Evolutionary conservation across 2,888 invertebrate species (phyloP).

Genomic region (Patella caerulea): DNA sequence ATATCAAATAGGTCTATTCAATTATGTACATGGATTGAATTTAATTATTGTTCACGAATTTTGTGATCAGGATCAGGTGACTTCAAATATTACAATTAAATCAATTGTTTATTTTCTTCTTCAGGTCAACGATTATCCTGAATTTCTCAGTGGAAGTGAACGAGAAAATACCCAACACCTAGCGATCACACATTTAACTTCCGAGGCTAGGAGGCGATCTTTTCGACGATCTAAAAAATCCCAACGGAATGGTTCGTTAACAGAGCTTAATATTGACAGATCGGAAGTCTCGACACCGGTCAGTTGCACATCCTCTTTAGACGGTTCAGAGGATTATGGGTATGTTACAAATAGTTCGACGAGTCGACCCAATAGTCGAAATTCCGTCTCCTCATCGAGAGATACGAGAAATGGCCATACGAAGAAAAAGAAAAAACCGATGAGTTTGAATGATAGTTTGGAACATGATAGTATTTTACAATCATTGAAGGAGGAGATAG

Average conservation of each 20-base stretch:
- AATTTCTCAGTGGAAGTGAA: conserved; percentile 66
- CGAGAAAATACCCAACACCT: conserved; percentile 68
- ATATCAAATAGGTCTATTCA: too few species aligned
- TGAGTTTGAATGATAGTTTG: conserved; percentile 46
- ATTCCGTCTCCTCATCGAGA: conserved; percentile 44
- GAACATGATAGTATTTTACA: conserved; percentile 52
- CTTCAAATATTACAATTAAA: not conserved
- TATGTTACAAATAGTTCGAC: conserved; percentile 48
- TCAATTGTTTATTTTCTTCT: conserved; percentile 22
- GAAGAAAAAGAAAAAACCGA: conserved; percentile 55
- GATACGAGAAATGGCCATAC: conserved; percentile 35
- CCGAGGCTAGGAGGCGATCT: conserved; percentile 45
- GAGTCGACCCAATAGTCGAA: conserved; percentile 53
- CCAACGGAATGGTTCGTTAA: conserved; percentile 41
- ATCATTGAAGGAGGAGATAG: conserved; percentile 57
- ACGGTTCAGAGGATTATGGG: conserved; percentile 57
- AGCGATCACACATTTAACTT: conserved; percentile 60
- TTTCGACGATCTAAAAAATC: conserved; percentile 47
- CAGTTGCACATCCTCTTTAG: conserved; percentile 50
- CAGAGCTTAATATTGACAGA: conserved; percentile 48
- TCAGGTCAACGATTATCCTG: conserved; percentile 68
- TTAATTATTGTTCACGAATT: too few species aligned
- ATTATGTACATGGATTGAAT: too few species aligned
- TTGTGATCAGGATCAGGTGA: not conserved
- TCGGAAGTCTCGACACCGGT: conserved; percentile 59